Evolutionary conservation across 1,140 invertebrate genomes (phyloP), one percentile per base, ranked within the genome.

Genomic region (Drosophila nasuta): DNA sequence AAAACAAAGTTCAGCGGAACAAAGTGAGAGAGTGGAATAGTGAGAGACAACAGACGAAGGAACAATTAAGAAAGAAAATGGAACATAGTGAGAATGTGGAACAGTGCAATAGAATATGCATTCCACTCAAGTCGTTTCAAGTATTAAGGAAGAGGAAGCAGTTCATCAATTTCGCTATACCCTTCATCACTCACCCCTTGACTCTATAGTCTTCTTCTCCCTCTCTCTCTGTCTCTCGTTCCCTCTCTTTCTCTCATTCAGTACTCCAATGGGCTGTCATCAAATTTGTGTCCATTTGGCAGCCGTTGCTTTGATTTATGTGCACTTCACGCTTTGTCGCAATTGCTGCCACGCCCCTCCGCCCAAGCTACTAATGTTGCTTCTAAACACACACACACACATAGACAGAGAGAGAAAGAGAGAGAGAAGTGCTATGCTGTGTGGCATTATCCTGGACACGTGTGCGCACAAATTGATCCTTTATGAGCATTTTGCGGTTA

Each of bases 401-500:
- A 11, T 52, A 5, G 5, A 52, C 1, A 25, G 20, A 33, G 30
- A 33, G 0, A 33, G 30, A 33, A 1, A 33, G 6, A 33, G 6
- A 33, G 30, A 33, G 30, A 33, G 30, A 33, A 41, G 5, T n/a
- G 35, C 20, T 25, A 25, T 20, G 35, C 8, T 6, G 10, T 51
- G 7, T 57, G 56, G 66, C 81, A 88, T 88, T 88, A 89, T 89
- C 85, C 77, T 64, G 33, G 85, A 57, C 85, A 89, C 85, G 85
- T 89, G 85, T 90, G 86, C 78, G 66, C 85, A 89, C 85, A 89
- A 89, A 89, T 89, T 89, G 85, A 90, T 89, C 81, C 85, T 89
- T 89, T 89, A 89, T 89, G 86, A 90, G 81, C 81, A 90, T 89
- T 89, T 90, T 88, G 85, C 85, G 85, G 85, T 88, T 88, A 89